These are phyloP conservation scores for Entelurus aequoreus DNA, from an alignment of 2,113 vertebrate genomes.

Conservation along the genomic window DNA sequence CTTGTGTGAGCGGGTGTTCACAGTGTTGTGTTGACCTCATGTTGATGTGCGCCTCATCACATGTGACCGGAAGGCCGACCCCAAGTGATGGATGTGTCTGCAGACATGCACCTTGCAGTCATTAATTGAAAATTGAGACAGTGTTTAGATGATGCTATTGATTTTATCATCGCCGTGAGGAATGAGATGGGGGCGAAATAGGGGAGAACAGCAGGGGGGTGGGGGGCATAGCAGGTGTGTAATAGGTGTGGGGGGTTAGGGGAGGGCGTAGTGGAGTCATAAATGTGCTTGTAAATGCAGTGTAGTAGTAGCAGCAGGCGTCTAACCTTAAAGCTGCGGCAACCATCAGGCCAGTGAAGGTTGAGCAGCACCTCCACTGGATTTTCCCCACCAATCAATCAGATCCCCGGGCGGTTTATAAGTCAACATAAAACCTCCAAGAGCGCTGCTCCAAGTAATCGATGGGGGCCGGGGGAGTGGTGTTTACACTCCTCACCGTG, in stretches of 20 bases:
- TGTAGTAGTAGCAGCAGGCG: conserved; percentile 15
- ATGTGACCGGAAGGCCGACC: conserved; percentile 19
- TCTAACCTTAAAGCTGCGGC: conserved; percentile 24
- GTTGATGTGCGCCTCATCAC: conserved; percentile 25
- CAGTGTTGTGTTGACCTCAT: neutral
- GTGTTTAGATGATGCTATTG: conserved; percentile 60
- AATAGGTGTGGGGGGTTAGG: conserved; percentile 8
- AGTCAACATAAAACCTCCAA: conserved; percentile 52
- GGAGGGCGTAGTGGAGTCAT: conserved; percentile 28
- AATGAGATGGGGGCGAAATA: conserved; percentile 31
- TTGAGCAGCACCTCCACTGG: conserved; percentile 13
- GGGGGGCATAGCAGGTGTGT: conserved; percentile 33
- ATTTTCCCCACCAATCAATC: conserved; percentile 47
- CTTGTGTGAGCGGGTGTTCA: neutral
- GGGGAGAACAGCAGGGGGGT: conserved; percentile 24
- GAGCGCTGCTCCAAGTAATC: conserved; percentile 42
- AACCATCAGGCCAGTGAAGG: conserved; percentile 26
- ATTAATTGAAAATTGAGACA: conserved; percentile 66
- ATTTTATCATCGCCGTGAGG: conserved; percentile 41
- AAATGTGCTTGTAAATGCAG: conserved; percentile 16
- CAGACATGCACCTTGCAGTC: conserved; percentile 43
- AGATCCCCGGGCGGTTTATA: conserved; percentile 44
- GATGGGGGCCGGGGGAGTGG: conserved; percentile 41
- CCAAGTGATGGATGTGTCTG: conserved; percentile 57
- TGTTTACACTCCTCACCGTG: conserved; percentile 49